Evolutionary conservation across 1,140 invertebrate species (phyloP).

Genomic region (Geopemphigus sp.): DNA sequence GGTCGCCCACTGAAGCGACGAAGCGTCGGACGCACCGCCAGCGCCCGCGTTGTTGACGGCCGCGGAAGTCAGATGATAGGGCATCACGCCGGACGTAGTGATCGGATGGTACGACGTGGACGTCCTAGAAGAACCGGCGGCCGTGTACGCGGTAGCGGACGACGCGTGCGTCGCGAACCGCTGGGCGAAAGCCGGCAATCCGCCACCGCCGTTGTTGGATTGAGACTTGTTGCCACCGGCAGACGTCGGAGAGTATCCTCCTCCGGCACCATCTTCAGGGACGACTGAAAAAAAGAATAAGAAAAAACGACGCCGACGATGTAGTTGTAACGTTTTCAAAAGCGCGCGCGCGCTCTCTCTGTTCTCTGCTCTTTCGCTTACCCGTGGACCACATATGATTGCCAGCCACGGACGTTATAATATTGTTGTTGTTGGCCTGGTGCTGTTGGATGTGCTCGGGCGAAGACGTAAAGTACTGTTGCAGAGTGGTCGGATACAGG

Average conservation of each 20-base stretch:
- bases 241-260: slow-evolving; percentile 11
- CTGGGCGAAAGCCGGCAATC: slow-evolving; percentile 22
- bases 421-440: slow-evolving; percentile 31
- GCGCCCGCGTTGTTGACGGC: slow-evolving; percentile 59
- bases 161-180: slow-evolving; percentile 33
- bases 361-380: not conserved
- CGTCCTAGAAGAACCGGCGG: slow-evolving; percentile 4
- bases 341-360: too few relatives aligned
- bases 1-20: slow-evolving; percentile 14
- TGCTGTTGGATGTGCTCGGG: slow-evolving; percentile 23
- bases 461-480: slow-evolving; percentile 26
- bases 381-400: slow-evolving; percentile 45
- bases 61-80: not conserved
- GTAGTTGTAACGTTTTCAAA: too few relatives aligned
- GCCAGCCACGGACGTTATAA: slow-evolving; percentile 33
- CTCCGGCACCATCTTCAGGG: slow-evolving; percentile 5
- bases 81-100: not conserved
- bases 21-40: slow-evolving; percentile 51
- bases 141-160: slow-evolving; percentile 14
- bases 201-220: not conserved
- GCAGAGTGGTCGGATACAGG: not conserved
- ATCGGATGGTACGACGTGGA: slow-evolving; percentile 26
- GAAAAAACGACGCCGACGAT: too few relatives aligned
- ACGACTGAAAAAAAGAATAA: slow-evolving; percentile 1
- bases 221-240: not conserved